phyloP scores from a whole-genome alignment of 1,140 invertebrate genomes.

The Calliopsis andreniformis region DNA sequence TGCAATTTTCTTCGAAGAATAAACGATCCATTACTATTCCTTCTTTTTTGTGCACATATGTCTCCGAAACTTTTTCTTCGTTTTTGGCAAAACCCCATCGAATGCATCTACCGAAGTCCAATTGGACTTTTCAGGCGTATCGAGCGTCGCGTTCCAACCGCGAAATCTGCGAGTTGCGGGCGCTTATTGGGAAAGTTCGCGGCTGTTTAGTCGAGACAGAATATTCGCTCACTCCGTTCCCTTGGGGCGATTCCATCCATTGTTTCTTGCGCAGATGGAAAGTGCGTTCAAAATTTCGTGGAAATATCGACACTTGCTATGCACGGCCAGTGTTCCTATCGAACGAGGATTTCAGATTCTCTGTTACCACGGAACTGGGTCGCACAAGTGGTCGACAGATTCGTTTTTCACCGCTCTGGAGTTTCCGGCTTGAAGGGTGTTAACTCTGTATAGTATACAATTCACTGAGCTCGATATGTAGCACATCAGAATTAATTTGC shows the following conservation, averaged over 20 bases:
- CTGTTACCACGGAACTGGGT: background rate
- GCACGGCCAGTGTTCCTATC: background rate
- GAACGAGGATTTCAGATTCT: background rate
- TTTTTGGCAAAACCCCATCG: background rate
- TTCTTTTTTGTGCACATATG: too few species aligned
- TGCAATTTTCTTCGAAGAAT: too few species aligned
- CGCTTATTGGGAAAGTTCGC: constrained; percentile 20
- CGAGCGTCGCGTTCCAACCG: background rate
- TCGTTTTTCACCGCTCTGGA: background rate
- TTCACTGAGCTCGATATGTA: too few species aligned
- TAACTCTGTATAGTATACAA: too few species aligned
- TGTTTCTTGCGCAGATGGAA: background rate
- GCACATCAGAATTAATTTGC: too few species aligned
- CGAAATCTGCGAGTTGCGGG: background rate
- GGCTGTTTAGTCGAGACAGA: background rate
- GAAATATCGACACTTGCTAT: constrained; percentile 3
- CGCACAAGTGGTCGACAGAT: too few species aligned
- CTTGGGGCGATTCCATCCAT: background rate
- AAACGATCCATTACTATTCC: too few species aligned
- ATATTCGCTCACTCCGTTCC: background rate
- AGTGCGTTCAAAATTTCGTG: background rate
- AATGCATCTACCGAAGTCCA: background rate
- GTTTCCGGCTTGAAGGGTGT: too few species aligned
- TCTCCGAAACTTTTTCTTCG: background rate
- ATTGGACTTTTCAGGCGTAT: background rate